These are phyloP conservation scores for Panulirus ornatus DNA, from an alignment of 1,140 invertebrate genomes.

Conservation along the genomic window DNA sequence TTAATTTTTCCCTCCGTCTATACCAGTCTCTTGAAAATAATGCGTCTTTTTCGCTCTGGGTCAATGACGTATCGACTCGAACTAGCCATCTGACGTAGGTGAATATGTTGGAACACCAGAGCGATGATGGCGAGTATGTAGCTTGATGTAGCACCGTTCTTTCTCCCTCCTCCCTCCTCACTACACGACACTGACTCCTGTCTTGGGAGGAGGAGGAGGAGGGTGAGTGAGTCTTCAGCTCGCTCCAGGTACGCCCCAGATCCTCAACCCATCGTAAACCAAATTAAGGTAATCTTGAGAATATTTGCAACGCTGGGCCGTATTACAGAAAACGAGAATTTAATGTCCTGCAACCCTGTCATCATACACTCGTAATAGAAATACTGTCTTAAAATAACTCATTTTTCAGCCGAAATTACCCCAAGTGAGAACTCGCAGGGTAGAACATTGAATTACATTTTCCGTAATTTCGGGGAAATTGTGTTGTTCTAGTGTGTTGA, in stretches of 20 bases:
- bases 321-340: constrained; percentile 10
- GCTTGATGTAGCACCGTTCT: too few relatives aligned
- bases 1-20: too few relatives aligned
- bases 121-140: too few relatives aligned
- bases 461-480: not conserved
- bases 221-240: not conserved
- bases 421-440: not conserved
- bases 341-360: constrained; percentile 4
- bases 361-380: constrained; percentile 18
- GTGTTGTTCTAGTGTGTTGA: not conserved
- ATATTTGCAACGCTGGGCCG: not conserved
- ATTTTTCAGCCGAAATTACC: constrained; percentile 2
- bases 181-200: too few relatives aligned
- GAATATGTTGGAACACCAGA: too few relatives aligned
- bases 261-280: constrained; percentile 4
- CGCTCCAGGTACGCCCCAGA: not conserved
- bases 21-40: too few relatives aligned
- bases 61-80: too few relatives aligned
- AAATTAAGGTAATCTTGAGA: constrained; percentile 1
- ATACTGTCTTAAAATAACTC: constrained; percentile 12
- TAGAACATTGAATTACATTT: not conserved
- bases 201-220: too few relatives aligned
- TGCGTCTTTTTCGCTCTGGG: too few relatives aligned
- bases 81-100: too few relatives aligned
- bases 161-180: too few relatives aligned